phyloP scores from a whole-genome alignment of 2,888 invertebrate species.

The Timandra comae region DNA sequence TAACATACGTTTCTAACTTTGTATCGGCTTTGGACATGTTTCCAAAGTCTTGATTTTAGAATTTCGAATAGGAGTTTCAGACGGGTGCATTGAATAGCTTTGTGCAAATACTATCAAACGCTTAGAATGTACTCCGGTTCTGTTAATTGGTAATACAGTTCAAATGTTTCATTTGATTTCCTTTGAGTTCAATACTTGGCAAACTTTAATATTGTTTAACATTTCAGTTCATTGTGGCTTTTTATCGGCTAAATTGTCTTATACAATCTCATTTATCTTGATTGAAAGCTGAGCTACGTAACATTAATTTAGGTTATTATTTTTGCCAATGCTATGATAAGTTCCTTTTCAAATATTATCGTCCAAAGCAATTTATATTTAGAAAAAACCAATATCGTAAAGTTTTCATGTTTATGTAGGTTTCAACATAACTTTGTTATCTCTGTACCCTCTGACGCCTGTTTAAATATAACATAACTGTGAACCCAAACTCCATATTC shows the following conservation, averaged over 20 bases:
- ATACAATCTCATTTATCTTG: too few relatives aligned
- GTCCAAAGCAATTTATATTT: too few relatives aligned
- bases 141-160: constrained; percentile 22
- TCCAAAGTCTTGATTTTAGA: constrained; percentile 36
- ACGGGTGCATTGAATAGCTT: constrained; percentile 29
- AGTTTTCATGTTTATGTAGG: not conserved
- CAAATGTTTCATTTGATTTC: constrained; percentile 16
- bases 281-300: too few relatives aligned
- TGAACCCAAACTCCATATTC: constrained; percentile 15
- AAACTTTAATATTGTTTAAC: too few relatives aligned
- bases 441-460: constrained; percentile 7
- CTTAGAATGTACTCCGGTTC: constrained; percentile 21
- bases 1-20: constrained; percentile 54
- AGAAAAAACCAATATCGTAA: too few relatives aligned
- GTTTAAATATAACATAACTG: constrained; percentile 11
- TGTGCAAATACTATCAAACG: constrained; percentile 26
- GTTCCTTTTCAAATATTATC: too few relatives aligned
- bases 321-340: too few relatives aligned
- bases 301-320: too few relatives aligned
- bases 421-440: not conserved
- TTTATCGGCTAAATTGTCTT: too few relatives aligned
- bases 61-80: constrained; percentile 35
- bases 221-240: too few relatives aligned
- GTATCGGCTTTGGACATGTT: constrained; percentile 50
- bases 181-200: constrained; percentile 9